Base-by-base conservation (phyloP, 2,888 invertebrate species). In the Cephalotes varians region DNA sequence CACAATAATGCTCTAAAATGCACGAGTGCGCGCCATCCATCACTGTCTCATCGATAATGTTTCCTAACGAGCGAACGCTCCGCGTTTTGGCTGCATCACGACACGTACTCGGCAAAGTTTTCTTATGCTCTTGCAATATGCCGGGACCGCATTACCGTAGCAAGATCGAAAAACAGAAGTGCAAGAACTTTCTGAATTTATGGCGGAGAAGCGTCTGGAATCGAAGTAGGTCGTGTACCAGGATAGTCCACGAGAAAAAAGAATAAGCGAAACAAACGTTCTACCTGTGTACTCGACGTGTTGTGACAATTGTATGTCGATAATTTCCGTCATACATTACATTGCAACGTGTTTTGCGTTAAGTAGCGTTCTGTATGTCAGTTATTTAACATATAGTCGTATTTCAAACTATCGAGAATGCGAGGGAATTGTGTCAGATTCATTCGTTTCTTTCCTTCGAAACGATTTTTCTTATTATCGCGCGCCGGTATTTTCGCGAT, bases 111-210 rank as follows among this genome's bases (percentile, higher is more conserved):
- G 77, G 15, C 9, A 69, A 77, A 69, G 77, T 77, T 77, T 77
- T 56, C 77, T 77, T 56, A 56, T 44, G 44, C 31, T 56, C 54
- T 44, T 49, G 83, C 87, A 88, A 87, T 88, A 87, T 80, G 87
- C 73, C 81, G 51, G 64, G 67, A 69, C 72, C 84, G 64, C 83
- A 83, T 86, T 84, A 76, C 84, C 74, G 85, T 82, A 76, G 65
- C 18, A 74, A 83, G 44, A 89, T 89, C 89, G 87, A 87, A 85
- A 79, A 84, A 81, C 81, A 84, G 81, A 86, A 84, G 83, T 67
- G 54, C 49, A 12, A 40, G 72, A 89, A 89, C 83, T 89, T 89
- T 89, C 77, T 74, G 81, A 87, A 89, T 89, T 89, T 89, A 89
- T 82, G 83, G 51, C 72, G 69, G 65, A 76, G 47, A 58, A 67